phyloP scores from a whole-genome alignment of 2,113 vertebrate genomes.

The Notarius lentiginosus region DNA sequence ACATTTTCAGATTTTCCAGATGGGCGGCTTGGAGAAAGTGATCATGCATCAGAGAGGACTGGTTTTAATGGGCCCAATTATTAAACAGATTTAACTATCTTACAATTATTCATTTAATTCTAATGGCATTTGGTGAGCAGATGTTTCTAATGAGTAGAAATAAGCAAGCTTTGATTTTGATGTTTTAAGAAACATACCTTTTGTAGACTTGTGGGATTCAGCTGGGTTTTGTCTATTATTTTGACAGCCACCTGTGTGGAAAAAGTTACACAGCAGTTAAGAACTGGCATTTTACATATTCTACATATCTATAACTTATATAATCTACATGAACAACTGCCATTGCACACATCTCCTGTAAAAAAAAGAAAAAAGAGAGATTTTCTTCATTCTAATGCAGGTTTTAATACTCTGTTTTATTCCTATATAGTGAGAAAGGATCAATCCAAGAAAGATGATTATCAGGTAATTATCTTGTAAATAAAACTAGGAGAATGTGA shows the following conservation, averaged over 20 bases:
- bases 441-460: not conserved
- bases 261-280: conserved; percentile 33
- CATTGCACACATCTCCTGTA: too few species aligned
- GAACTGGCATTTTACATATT: not conserved
- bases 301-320: not conserved
- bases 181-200: conserved; percentile 79
- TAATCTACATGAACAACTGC: too few species aligned
- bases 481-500: not conserved
- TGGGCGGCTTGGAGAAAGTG: not conserved
- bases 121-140: not conserved
- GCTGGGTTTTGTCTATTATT: conserved; percentile 98
- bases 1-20: not conserved
- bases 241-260: conserved; percentile 88
- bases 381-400: not conserved
- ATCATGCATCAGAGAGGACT: not conserved
- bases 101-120: not conserved
- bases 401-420: not conserved
- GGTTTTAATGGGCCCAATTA: not conserved
- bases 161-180: not conserved
- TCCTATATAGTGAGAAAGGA: not conserved
- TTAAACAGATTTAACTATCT: not conserved
- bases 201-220: conserved; percentile 97
- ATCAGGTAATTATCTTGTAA: not conserved
- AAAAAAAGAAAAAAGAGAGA: not conserved
- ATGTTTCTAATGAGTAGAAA: not conserved